Percentiles rank a stretch among this genome's conserved stretches.
Conservation (phyloP, 2,888 invertebrate species). For the Morpho achilles region DNA sequence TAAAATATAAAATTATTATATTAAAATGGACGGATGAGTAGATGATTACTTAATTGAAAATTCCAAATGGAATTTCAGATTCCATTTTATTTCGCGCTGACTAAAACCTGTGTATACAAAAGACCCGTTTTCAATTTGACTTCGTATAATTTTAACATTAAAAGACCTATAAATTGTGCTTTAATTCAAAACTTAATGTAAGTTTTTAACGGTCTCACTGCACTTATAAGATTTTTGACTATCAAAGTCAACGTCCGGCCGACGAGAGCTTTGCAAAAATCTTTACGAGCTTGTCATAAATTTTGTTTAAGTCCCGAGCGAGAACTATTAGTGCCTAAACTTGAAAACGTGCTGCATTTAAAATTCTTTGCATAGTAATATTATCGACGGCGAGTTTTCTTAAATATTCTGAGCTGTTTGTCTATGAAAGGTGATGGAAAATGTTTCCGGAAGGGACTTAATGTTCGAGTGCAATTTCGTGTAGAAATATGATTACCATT, state of each 20-base stretch:
- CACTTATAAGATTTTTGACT: constrained; percentile 20
- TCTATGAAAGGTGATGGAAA: too few species aligned
- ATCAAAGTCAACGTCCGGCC: constrained; percentile 20
- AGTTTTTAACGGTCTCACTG: constrained; percentile 3
- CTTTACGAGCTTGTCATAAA: constrained; percentile 22
- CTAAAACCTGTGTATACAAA: too few species aligned
- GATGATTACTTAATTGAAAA: too few species aligned
- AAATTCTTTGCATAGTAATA: constrained; percentile 10
- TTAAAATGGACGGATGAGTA: too few species aligned
- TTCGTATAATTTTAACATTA: not conserved
- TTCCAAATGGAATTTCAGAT: too few species aligned
- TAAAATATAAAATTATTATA: too few species aligned
- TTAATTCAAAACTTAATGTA: not conserved
- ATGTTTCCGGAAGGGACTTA: too few species aligned
- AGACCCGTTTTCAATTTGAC: too few species aligned
- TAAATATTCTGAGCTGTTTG: too few species aligned
- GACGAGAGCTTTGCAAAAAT: constrained; percentile 12
- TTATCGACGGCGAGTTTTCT: not conserved
- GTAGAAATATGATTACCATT: too few species aligned
- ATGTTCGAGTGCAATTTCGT: too few species aligned
- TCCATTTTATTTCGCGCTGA: too few species aligned
- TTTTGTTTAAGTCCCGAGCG: constrained; percentile 13
- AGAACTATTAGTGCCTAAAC: constrained; percentile 16
- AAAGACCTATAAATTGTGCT: not conserved
- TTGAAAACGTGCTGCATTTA: constrained; percentile 8